These are phyloP conservation scores for Noctua fimbriata DNA, from an alignment of 2,888 invertebrate genomes.

Conservation along the genomic window DNA sequence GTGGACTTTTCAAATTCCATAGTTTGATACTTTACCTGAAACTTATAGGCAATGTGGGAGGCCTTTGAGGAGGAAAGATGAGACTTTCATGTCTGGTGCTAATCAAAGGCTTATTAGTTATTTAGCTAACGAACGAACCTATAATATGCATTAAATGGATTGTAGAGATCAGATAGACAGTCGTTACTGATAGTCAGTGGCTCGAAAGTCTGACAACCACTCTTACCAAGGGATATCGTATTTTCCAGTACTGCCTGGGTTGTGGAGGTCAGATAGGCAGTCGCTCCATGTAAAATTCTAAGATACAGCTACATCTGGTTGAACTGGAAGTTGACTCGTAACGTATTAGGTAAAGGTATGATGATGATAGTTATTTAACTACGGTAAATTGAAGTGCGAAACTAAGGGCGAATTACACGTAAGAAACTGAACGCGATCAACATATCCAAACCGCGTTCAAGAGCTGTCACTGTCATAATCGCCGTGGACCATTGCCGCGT, in stretches of 20 bases:
- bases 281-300: not conserved
- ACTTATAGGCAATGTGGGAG: slow-evolving; percentile 52
- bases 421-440: no score
- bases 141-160: no score
- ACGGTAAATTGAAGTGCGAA: no score
- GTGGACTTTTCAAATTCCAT: slow-evolving; percentile 74
- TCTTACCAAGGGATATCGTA: no score
- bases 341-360: no score
- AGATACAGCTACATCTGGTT: not conserved
- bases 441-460: not conserved
- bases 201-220: no score
- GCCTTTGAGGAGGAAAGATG: slow-evolving; percentile 16
- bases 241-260: no score
- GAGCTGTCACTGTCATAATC: not conserved
- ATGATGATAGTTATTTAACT: no score
- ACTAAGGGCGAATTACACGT: no score
- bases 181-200: no score
- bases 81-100: not conserved
- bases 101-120: not conserved
- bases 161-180: not conserved
- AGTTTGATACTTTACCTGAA: slow-evolving; percentile 61
- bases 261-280: no score
- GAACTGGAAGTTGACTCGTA: no score
- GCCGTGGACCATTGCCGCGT: not conserved
- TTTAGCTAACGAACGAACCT: not conserved